Base-by-base conservation (phyloP, 2,888 invertebrate species). In the Bhutanitis thaidina region DNA sequence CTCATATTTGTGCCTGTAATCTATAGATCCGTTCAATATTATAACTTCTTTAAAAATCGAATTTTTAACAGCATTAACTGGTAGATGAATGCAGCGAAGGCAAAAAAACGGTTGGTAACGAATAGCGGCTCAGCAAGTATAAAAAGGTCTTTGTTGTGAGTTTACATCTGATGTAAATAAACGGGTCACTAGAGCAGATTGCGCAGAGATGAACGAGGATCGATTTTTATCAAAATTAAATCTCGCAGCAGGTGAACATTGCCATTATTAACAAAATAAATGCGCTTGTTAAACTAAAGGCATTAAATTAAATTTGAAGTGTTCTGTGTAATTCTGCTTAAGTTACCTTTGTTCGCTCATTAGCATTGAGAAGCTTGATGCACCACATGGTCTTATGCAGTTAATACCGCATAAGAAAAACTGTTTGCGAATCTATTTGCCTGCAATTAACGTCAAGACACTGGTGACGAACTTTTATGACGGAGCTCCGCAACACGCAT, bases 221-320 rank as follows among this genome's bases (percentile, higher is more conserved):
- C 67, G 74, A 77, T 78, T 74, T 66, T 73, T 77, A 85, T 84
- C 81, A 68, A 78, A 84, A 78, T 81, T 80, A 73, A 74, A 81
- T 79, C 76, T 76, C 79, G 56, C 81, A 76, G 80, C 82, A 71
- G 78, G 83, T 77, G 76, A 57, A 69, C 71, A 14, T 20, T 20
- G 37, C 30, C 3, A 13, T 49, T 37, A 37, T 49, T 43, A 32
- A 68, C 63, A 64, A 65, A 58, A 61, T 60, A 61, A 34, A 43
- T 20, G 12, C 20, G 32, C 25, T 29, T 20, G 9, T 43, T 16
- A 35, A 25, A 20, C 8, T 25, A 9, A 9, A 25, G 16, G 5
- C 10, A 5, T 14, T 43, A n/a, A 7, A 43, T 13, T 34, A 10
- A 27, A n/a, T n/a, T n/a, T n/a, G n/a, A 27, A 27, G 27, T 27